Base-by-base conservation (phyloP, 2,113 vertebrate species). In the Peromyscus polionotus region DNA sequence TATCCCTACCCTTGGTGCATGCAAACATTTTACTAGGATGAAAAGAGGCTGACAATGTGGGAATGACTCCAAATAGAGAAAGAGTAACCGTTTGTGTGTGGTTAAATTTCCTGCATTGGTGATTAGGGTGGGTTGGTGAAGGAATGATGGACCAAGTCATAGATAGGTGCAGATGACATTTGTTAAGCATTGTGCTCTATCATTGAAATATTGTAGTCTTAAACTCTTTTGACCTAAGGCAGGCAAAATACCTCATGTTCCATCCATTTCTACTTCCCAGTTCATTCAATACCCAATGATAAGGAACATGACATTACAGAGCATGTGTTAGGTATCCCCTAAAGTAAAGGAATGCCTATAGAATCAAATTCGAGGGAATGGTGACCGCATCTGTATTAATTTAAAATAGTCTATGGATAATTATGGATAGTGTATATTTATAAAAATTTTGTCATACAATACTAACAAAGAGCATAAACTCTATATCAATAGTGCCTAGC, bases 321-420 rank as follows among this genome's bases (percentile, higher is more conserved):
- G 4, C 7, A n/a, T 17, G 3, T 73, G 39, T 10, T 72, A 33
- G n/a, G 26, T 9, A 1, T 70, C 11, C 51, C 80, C 39, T 24
- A 67, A 0, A 39, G 33, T 3, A 39, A n/a, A 72, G 3, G n/a
- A 59, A 0, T 61, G 11, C 26, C 45, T 42, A 1, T 42, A 20
- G 7, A 63, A 45, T 22, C 9, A 91, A 39, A 54, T 1, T 61
- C 13, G 39, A 70, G 54, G 16, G 33, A 90, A 20, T 0, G 57
- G 45, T 72, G 7, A 31, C 51, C 39, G 57, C 3, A 57, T 33
- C n/a, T 72, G 19, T 7, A 48, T 59, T 59, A 75, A 75, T 26
- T 88, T 28, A 91, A 20, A 70, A 81, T 12, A 83, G 51, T 36
- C 16, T 67, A 4, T 61, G 61, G 14, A 72, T 75, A 89, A 28